Conservation (phyloP, 64 coral and sea anemone genomes). For the Orbicella faveolata region DNA sequence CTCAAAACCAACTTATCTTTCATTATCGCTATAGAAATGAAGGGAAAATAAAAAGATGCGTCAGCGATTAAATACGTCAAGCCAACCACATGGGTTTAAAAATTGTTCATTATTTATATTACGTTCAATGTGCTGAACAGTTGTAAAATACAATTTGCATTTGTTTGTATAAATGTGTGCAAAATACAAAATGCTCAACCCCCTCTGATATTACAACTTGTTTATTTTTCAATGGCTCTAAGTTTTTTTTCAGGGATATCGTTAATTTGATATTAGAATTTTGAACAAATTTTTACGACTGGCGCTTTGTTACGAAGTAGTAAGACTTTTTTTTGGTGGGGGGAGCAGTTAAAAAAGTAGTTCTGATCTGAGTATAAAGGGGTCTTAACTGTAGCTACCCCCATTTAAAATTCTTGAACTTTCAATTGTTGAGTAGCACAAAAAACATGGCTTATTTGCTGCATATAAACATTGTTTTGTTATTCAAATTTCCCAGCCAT, state of each 20-base stretch:
- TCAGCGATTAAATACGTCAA: background rate
- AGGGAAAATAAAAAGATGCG: no score
- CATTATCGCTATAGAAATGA: no score
- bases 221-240: background rate
- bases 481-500: background rate
- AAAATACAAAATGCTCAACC: background rate
- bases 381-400: no score
- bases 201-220: background rate
- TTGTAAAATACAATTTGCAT: background rate
- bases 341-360: no score
- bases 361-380: no score
- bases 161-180: background rate
- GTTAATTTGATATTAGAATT: no score
- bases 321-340: no score
- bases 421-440: background rate
- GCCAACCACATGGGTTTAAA: background rate
- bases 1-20: no score
- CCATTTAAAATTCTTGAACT: background rate
- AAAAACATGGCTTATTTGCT: background rate
- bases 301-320: no score
- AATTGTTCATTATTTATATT: background rate
- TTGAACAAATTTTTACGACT: no score
- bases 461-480: background rate
- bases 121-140: background rate
- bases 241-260: no score